Evolutionary conservation across 2,797 vertebrate species (phyloP).

Genomic region (Emydoidea blandingii): DNA sequence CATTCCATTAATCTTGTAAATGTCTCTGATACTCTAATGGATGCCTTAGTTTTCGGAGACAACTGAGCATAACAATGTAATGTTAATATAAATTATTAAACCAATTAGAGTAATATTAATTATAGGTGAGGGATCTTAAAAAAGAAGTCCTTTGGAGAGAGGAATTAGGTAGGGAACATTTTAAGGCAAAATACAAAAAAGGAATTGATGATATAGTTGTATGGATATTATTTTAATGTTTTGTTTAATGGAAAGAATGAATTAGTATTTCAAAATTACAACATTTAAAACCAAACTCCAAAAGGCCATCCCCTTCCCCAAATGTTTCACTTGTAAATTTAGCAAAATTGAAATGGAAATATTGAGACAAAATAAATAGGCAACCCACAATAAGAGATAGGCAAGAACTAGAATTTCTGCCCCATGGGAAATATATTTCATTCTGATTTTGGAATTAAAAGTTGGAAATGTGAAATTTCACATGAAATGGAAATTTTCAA

Average conservation of each 20-base stretch:
- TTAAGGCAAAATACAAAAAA: background rate
- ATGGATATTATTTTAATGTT: background rate
- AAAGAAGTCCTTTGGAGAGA: background rate
- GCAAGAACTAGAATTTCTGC: background rate
- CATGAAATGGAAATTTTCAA: background rate
- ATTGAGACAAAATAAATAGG: background rate
- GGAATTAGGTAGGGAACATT: background rate
- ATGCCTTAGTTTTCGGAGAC: background rate
- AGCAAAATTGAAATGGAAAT: background rate
- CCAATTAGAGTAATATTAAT: background rate
- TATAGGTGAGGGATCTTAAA: background rate
- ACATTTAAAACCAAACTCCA: background rate
- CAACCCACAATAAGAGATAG: background rate
- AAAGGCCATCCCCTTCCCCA: background rate
- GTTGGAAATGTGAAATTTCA: background rate
- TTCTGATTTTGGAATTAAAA: background rate
- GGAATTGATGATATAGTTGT: rapidly evolving
- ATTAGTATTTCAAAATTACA: background rate
- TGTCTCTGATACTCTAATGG: rapidly evolving
- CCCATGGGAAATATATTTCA: background rate
- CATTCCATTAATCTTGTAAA: background rate
- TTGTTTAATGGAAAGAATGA: background rate
- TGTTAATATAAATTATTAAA: background rate
- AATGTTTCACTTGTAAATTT: background rate
- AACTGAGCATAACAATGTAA: background rate